Percentiles rank a stretch among this genome's conserved stretches.
These are phyloP conservation scores for Lasioglossum pauxillum DNA, from an alignment of 2,888 invertebrate genomes.

Conservation along the genomic window DNA sequence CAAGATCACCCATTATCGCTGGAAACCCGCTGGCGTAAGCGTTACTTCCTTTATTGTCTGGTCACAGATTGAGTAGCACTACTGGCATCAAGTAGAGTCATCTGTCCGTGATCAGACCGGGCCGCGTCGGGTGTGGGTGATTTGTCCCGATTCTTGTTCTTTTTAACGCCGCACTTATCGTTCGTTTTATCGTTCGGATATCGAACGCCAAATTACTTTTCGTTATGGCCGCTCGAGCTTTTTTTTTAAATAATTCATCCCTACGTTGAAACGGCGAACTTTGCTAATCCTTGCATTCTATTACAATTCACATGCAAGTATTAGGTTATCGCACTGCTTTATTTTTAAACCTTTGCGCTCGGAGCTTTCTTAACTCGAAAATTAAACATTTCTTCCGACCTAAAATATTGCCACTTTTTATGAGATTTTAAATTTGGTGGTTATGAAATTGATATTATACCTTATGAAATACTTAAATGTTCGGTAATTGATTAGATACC, in stretches of 20 bases:
- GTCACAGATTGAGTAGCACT: slow-evolving; percentile 67
- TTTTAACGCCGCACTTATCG: too few relatives aligned
- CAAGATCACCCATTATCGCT: slow-evolving; percentile 57
- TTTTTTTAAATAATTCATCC: not conserved
- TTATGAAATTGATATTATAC: too few relatives aligned
- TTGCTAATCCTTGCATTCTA: not conserved
- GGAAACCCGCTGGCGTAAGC: slow-evolving; percentile 69
- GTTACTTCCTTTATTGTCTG: slow-evolving; percentile 66
- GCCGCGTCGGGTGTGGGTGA: slow-evolving; percentile 10
- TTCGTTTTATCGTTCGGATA: not conserved
- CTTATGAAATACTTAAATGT: too few relatives aligned
- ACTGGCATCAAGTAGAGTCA: slow-evolving; percentile 66
- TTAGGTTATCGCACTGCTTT: not conserved
- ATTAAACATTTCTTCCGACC: too few relatives aligned
- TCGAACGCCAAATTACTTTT: not conserved
- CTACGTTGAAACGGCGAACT: not conserved
- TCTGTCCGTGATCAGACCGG: slow-evolving; percentile 54
- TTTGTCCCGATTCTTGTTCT: slow-evolving; percentile 16
- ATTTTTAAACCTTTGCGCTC: too few relatives aligned
- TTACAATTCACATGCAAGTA: not conserved
- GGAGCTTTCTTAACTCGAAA: too few relatives aligned
- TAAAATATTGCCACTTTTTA: too few relatives aligned
- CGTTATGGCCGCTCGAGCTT: not conserved
- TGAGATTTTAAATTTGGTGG: too few relatives aligned
- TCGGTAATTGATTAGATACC: too few relatives aligned